Evolutionary conservation across 2,797 vertebrate species (phyloP), one percentile per base, ranked within the genome.

Genomic region (Enoplosus armatus): DNA sequence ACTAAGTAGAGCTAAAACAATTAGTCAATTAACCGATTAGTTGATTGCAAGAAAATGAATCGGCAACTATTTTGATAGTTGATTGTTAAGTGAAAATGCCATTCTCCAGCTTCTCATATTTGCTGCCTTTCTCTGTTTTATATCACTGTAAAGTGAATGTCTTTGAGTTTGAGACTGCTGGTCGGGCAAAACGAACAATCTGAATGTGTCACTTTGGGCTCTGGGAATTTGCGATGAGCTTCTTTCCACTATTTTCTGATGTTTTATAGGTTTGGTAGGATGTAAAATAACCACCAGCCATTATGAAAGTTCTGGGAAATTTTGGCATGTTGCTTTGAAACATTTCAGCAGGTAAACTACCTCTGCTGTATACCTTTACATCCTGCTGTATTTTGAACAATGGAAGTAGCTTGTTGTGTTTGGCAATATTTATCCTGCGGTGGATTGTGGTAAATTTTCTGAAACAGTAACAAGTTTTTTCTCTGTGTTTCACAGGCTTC

Each of bases 401-500:
- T 31, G 8, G 14, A 50, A 53, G 50, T 26, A 22, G n/a, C n/a
- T 37, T 48, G 3, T 33, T 50, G 20, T 60, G 22, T n/a, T 37
- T 12, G 16, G 5, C 11, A 10, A 8, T 11, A 5, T 51, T 9
- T 55, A 14, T 62, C 27, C 6, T 8, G 29, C 20, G 22, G 48
- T 47, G 8, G 48, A 35, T 61, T 33, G 33, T 9, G 8, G 43
- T 48, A 20, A 58, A 45, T 75, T 50, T 33, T n/a, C n/a, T n/a
- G n/a, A n/a, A 35, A 68, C 12, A 0, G 5, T 41, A 24, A 15
- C 2, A n/a, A 9, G 18, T 48, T 39, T 35, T 68, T 4, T 65
- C 6, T 45, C 6, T 64, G 10, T 70, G 11, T 70, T 27, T 70
- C 16, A 1, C 89, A 99, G 98, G 97, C 97, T 33, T 97, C 98